Evolutionary conservation across 2,888 invertebrate species (phyloP), one percentile per base, ranked within the genome.

Genomic region (Parnassius orleans): DNA sequence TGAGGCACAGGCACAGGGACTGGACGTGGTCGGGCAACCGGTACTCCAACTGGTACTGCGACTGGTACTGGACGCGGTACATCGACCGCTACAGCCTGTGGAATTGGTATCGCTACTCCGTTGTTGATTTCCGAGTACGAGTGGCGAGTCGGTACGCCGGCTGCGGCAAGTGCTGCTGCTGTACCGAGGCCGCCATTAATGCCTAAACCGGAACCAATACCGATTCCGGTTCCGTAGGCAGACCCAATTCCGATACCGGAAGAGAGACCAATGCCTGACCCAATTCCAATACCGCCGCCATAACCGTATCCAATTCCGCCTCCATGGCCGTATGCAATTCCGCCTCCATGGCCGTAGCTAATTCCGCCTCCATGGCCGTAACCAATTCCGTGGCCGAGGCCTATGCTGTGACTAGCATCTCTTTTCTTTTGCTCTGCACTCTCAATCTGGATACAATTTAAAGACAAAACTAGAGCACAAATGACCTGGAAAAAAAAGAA

Each of bases 21-120:
- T 0, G 86, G 86, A 52, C 87, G 80, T 0, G 87, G 84, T 3
- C 81, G 80, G 53, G 87, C 83, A 0, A 93, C 88, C 9, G 92
- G 92, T 9, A 93, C 91, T 0, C 90, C 88, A 0, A 92, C 84
- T 3, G 87, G 90, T 1, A 93, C 92, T 1, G 92, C 80, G 19
- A 92, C 88, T 1, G 93, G 92, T 24, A 92, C 86, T 0, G 93
- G 86, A 57, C 87, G 72, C 0, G 84, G 84, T 1, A 87, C 80
- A 11, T 74, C 69, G 2, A 82, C 68, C 0, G 85, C 92, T 58
- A 92, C 78, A 0, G 93, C 87, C 68, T 92, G 92, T 0, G 93
- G 92, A 2, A 93, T 87, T 1, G 93, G 91, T 51, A 93, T 85
- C 0, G 92, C 84, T 3, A 93, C 91, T 19, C 83, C 83, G 63